Conservation (phyloP, 2,888 invertebrate genomes). For the Noctua comes region DNA sequence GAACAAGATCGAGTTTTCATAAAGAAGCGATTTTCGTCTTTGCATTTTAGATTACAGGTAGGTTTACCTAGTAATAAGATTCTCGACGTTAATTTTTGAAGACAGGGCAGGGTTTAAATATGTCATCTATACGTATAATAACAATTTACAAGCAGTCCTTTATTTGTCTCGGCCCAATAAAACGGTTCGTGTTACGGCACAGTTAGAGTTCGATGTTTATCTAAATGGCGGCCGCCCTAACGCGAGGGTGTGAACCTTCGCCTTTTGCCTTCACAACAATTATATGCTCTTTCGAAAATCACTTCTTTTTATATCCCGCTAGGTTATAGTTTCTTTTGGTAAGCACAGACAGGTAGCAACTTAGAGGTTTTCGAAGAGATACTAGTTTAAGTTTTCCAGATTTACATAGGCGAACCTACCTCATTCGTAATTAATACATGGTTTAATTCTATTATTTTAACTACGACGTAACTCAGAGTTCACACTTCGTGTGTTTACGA, state of each 20-base stretch:
- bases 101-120: slow-evolving; percentile 17
- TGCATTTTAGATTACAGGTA: slow-evolving; percentile 3
- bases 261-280: slow-evolving; percentile 78
- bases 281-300: slow-evolving; percentile 71
- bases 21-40: not conserved
- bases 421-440: slow-evolving; percentile 1
- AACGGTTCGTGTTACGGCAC: slow-evolving; percentile 84
- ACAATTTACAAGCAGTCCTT: slow-evolving; percentile 74
- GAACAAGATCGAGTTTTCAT: not conserved
- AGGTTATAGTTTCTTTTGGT: slow-evolving; percentile 71
- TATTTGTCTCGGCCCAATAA: slow-evolving; percentile 79
- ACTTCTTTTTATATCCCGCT: slow-evolving; percentile 66
- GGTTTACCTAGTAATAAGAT: slow-evolving; percentile 3
- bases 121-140: slow-evolving; percentile 53
- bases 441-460: slow-evolving; percentile 27
- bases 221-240: slow-evolving; percentile 81
- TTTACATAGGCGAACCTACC: not conserved
- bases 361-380: slow-evolving; percentile 28
- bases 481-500: slow-evolving; percentile 38
- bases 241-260: slow-evolving; percentile 84
- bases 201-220: slow-evolving; percentile 86
- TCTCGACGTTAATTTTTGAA: slow-evolving; percentile 33
- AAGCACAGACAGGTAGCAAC: slow-evolving; percentile 9
- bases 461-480: not conserved
- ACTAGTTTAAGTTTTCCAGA: not conserved